Conservation (phyloP, 2,113 vertebrate genomes). For the Mustelus asterias region DNA sequence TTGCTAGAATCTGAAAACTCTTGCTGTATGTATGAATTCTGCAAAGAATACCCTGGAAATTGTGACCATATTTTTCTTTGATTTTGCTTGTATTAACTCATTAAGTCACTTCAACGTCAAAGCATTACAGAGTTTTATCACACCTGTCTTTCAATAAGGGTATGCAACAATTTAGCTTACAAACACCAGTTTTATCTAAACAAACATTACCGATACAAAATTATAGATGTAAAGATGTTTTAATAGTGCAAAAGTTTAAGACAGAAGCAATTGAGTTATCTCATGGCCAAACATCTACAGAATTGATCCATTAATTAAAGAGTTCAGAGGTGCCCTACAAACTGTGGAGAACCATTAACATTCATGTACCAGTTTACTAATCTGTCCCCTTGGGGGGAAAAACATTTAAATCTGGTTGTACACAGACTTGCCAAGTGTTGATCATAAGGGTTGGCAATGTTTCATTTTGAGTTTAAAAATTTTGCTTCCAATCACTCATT, state of each 20-base stretch:
- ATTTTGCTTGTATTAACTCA: background rate
- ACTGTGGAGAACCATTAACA: background rate
- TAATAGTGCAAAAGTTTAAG: background rate
- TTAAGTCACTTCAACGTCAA: background rate
- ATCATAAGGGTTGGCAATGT: background rate
- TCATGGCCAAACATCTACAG: background rate
- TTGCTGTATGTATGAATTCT: background rate
- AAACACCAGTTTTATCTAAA: background rate
- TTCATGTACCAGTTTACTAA: background rate
- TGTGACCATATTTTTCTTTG: background rate
- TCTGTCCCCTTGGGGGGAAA: background rate
- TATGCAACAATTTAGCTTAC: background rate
- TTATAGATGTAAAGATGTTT: background rate
- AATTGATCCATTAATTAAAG: background rate
- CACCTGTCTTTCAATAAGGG: background rate
- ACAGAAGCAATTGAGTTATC: background rate
- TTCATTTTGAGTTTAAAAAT: background rate
- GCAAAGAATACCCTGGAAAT: background rate
- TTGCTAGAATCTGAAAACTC: background rate
- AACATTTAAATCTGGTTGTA: background rate
- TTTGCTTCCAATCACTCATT: background rate
- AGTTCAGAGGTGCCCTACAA: background rate
- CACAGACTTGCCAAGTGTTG: background rate
- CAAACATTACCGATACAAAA: background rate
- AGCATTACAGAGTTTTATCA: background rate